Evolutionary conservation across 2,797 vertebrate genomes (phyloP).

Genomic region (Argya squamiceps): DNA sequence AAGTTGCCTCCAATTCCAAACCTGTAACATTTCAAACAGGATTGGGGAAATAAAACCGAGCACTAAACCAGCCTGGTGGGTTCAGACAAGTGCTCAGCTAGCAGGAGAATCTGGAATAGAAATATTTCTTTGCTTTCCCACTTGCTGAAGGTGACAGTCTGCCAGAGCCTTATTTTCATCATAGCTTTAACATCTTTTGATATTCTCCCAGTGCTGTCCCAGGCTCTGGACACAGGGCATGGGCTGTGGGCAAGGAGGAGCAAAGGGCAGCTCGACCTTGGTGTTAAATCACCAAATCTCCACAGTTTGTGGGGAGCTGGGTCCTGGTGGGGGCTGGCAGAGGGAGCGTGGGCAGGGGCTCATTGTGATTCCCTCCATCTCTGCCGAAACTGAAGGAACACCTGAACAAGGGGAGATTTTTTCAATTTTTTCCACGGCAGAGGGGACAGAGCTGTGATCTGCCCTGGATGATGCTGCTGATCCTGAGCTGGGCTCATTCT

Average conservation of each 20-base stretch:
- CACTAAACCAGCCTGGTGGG: background rate
- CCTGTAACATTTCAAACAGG: background rate
- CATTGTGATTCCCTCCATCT: background rate
- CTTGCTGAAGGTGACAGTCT: background rate
- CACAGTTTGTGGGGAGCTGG: background rate
- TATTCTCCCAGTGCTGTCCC: background rate
- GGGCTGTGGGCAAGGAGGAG: conserved; percentile 16
- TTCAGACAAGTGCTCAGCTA: background rate
- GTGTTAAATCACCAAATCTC: background rate
- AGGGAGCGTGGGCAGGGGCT: background rate
- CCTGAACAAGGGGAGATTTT: background rate
- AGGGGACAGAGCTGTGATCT: background rate
- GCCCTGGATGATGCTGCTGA: background rate
- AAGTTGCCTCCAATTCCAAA: conserved; percentile 31
- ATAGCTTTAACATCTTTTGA: conserved; percentile 33
- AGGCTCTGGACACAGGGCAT: conserved; percentile 23
- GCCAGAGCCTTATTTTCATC: background rate
- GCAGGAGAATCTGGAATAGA: background rate
- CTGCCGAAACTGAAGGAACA: background rate
- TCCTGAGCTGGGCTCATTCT: background rate
- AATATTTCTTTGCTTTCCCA: background rate
- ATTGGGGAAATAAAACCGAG: background rate
- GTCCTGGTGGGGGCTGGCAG: background rate
- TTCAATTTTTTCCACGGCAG: background rate
- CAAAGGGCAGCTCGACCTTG: conserved; percentile 40